phyloP scores from a whole-genome alignment of 2,888 invertebrate genomes.

The Danaus chrysippus region DNA sequence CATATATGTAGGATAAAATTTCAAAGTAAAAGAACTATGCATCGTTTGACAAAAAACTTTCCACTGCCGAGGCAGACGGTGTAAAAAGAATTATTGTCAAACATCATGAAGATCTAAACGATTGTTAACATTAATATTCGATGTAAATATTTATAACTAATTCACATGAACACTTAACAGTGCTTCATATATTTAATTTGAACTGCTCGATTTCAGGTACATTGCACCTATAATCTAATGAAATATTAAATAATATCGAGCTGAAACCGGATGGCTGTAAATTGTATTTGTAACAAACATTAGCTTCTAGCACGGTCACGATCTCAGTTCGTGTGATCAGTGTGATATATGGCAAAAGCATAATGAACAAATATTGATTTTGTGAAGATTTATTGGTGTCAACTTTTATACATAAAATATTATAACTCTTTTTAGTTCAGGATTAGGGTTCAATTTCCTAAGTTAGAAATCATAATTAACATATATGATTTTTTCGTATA shows the following conservation, averaged over 20 bases:
- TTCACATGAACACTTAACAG: background rate
- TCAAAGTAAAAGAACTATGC: too few species aligned
- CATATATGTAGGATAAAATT: too few species aligned
- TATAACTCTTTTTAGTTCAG: too few species aligned
- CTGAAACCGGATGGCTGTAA: constrained; percentile 18
- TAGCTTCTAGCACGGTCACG: constrained; percentile 26
- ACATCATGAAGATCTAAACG: too few species aligned
- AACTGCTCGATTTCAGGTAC: constrained; percentile 13
- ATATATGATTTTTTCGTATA: too few species aligned
- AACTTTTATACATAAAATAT: too few species aligned
- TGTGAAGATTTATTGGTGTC: background rate
- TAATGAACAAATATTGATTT: background rate
- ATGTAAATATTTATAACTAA: background rate
- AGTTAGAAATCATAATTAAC: too few species aligned
- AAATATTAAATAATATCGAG: constrained; percentile 10
- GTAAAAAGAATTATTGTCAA: too few species aligned
- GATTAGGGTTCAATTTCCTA: too few species aligned
- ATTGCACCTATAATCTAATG: constrained; percentile 18
- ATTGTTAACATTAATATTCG: too few species aligned
- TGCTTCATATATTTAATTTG: background rate
- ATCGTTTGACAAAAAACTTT: too few species aligned
- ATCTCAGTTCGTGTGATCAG: constrained; percentile 11
- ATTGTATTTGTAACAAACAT: constrained; percentile 24
- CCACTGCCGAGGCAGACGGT: too few species aligned
- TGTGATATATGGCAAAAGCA: background rate